These are phyloP conservation scores for Myathropa florea DNA, from an alignment of 2,888 invertebrate species.

Conservation along the genomic window DNA sequence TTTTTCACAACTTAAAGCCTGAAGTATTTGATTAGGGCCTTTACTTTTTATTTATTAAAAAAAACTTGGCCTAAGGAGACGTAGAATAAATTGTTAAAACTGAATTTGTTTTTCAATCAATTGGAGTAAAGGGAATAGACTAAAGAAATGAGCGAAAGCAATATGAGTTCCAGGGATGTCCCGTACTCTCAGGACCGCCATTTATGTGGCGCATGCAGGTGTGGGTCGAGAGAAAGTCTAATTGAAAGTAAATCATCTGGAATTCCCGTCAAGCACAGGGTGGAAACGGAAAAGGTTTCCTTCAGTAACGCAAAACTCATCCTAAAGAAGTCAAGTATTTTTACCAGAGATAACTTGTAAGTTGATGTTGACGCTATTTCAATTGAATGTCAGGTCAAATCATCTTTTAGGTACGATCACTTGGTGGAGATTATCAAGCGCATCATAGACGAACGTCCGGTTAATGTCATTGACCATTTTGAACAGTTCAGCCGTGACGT, in stretches of 20 bases:
- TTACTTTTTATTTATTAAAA: too few relatives aligned
- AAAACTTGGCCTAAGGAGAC: too few relatives aligned
- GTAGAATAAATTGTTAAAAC: too few relatives aligned
- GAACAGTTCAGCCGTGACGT: conserved; percentile 92
- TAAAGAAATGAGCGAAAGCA: too few relatives aligned
- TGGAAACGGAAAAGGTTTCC: neutral
- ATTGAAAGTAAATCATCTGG: conserved; percentile 7
- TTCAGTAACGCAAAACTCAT: conserved; percentile 74
- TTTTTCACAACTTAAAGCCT: too few relatives aligned
- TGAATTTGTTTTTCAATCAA: too few relatives aligned
- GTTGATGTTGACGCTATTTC: conserved; percentile 14
- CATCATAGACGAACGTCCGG: conserved; percentile 89
- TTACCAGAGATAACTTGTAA: conserved; percentile 79
- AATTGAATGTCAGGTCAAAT: neutral
- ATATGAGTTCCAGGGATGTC: too few relatives aligned
- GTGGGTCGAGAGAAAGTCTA: neutral
- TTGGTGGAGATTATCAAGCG: conserved; percentile 89
- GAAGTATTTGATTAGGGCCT: too few relatives aligned
- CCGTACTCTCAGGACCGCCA: too few relatives aligned
- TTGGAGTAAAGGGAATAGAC: too few relatives aligned
- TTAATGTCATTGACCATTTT: conserved; percentile 90
- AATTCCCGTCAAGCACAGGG: neutral
- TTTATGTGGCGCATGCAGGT: neutral
- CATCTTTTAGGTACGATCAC: conserved; percentile 88
- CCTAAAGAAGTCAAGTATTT: conserved; percentile 76